A percentile compares a stretch with the other conserved stretches of the same genome.
These are phyloP conservation scores for Calidris pygmaea DNA, from an alignment of 2,113 vertebrate genomes.

Conservation along the genomic window DNA sequence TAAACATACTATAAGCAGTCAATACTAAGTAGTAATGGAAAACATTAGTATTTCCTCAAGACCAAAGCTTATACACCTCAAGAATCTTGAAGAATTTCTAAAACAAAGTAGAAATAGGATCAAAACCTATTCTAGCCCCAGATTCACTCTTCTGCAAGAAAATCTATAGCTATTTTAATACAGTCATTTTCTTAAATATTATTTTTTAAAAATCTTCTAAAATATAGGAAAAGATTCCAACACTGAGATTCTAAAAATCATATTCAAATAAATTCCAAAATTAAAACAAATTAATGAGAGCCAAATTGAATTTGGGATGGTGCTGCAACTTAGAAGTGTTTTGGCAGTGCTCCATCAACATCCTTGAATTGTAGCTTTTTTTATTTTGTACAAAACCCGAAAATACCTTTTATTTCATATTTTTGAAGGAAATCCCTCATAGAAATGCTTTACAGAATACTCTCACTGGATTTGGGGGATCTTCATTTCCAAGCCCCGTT, in stretches of 20 bases:
- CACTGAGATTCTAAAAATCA: background rate
- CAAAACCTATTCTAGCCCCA: background rate
- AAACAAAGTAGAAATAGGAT: background rate
- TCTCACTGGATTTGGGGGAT: background rate
- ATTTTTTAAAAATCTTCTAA: background rate
- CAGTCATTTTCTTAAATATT: background rate
- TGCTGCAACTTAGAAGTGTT: background rate
- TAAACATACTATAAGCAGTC: background rate
- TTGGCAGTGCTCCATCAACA: background rate
- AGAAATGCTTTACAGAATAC: background rate
- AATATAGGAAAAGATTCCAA: background rate
- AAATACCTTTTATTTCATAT: background rate
- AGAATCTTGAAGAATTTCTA: background rate
- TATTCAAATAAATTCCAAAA: background rate
- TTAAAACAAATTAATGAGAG: background rate
- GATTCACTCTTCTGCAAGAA: background rate
- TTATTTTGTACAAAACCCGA: background rate
- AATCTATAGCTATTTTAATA: background rate
- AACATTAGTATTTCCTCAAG: background rate
- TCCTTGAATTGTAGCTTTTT: background rate
- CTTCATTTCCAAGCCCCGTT: background rate
- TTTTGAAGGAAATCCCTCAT: background rate
- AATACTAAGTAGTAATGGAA: background rate
- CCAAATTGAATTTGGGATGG: background rate
- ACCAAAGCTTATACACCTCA: background rate